These are phyloP conservation scores for Neocrepidodera transversa DNA, from an alignment of 2,888 invertebrate genomes.

Conservation along the genomic window DNA sequence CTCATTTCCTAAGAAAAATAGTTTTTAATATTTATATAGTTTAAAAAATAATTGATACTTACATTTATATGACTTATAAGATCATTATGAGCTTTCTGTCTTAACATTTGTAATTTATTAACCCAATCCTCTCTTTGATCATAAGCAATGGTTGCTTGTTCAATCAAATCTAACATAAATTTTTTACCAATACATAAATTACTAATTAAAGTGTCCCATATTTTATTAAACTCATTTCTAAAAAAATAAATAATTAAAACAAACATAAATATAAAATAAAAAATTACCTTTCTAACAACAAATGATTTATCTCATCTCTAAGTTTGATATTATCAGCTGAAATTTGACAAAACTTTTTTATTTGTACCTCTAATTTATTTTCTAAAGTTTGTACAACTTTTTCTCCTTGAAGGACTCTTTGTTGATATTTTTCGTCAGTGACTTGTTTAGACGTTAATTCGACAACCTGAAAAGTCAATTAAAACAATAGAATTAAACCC, in stretches of 20 bases:
- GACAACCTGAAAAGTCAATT: conserved; percentile 32
- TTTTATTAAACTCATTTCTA: conserved; percentile 78
- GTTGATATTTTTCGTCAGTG: conserved; percentile 61
- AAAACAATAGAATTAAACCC: too few relatives aligned
- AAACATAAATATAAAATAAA: too few relatives aligned
- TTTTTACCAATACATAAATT: conserved; percentile 81
- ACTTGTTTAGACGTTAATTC: conserved; percentile 46
- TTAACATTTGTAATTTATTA: conserved; percentile 78
- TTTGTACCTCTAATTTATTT: conserved; percentile 75
- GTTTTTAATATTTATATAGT: background rate
- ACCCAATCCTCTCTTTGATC: conserved; percentile 86
- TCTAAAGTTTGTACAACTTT: conserved; percentile 71
- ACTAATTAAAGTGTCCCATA: conserved; percentile 79
- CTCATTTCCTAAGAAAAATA: conserved; percentile 73
- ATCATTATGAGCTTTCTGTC: conserved; percentile 79
- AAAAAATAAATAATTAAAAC: conserved; percentile 18
- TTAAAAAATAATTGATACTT: conserved; percentile 11
- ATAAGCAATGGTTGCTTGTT: conserved; percentile 89
- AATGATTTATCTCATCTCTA: conserved; percentile 67
- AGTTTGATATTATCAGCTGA: conserved; percentile 75
- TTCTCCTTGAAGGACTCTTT: conserved; percentile 62
- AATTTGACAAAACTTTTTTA: conserved; percentile 78
- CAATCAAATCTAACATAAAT: conserved; percentile 84
- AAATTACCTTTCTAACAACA: conserved; percentile 6
- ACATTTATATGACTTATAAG: conserved; percentile 71